Evolutionary conservation across 2,888 invertebrate genomes (phyloP).

Genomic region (Ferrisia virgata): DNA sequence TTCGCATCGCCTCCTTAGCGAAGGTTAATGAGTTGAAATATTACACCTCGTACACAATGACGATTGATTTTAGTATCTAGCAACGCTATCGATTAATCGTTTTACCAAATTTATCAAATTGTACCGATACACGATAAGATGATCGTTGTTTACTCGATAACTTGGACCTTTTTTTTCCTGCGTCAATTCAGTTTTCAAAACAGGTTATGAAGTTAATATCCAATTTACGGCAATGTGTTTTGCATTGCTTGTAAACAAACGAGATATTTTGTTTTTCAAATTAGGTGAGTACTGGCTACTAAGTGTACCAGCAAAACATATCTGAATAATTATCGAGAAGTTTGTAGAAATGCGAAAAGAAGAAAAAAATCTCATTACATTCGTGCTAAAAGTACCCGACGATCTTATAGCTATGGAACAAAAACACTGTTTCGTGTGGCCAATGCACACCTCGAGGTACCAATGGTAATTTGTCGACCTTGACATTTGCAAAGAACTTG

Average conservation of each 20-base stretch:
- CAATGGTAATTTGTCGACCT: background rate
- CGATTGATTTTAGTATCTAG: background rate
- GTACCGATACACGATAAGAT: background rate
- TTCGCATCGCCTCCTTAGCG: background rate
- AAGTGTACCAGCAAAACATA: background rate
- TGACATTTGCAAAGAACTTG: slow-evolving; percentile 1
- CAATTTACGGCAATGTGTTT: background rate
- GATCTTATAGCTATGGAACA: background rate
- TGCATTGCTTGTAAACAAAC: background rate
- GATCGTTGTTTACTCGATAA: background rate
- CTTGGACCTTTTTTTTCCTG: background rate
- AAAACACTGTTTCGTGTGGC: background rate
- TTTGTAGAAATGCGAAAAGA: background rate
- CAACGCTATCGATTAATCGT: background rate
- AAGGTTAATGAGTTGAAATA: background rate
- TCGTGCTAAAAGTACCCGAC: background rate
- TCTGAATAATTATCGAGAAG: background rate
- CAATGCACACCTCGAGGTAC: background rate
- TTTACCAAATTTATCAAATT: background rate
- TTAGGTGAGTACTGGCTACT: background rate
- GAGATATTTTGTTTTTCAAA: background rate
- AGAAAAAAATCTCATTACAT: background rate
- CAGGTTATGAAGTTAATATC: background rate
- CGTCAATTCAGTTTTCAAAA: background rate
- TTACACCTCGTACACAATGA: background rate